These are phyloP conservation scores for Dasypus novemcinctus DNA, from an alignment of 2,113 vertebrate genomes.

Conservation along the genomic window DNA sequence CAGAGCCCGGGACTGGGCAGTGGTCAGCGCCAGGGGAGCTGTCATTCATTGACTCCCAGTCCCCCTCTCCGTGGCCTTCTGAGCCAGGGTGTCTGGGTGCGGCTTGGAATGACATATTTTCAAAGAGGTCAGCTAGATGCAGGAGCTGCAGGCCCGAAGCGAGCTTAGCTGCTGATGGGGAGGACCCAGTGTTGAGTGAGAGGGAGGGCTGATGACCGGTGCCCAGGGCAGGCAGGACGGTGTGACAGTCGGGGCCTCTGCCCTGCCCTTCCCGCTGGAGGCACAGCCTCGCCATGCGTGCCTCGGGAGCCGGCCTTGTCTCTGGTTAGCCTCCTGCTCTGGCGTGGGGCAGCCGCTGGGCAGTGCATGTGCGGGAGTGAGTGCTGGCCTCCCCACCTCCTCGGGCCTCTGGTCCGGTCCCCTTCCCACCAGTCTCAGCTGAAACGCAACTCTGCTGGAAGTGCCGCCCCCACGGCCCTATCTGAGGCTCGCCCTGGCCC, in stretches of 20 bases:
- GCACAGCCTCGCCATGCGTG: background rate
- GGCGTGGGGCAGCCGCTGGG: accelerated
- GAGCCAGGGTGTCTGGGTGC: background rate
- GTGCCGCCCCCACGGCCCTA: accelerated
- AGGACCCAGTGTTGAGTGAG: background rate
- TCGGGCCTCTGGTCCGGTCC: background rate
- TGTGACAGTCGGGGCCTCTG: no score
- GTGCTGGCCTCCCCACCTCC: background rate
- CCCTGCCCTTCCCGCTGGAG: background rate
- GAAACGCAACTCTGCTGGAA: background rate
- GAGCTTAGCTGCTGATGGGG: no score
- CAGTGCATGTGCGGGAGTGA: accelerated
- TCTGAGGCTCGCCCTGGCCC: background rate
- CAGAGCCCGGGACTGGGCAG: no score
- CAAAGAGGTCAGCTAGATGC: background rate
- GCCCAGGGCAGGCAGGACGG: background rate
- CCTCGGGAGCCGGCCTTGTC: background rate
- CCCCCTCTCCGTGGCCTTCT: background rate
- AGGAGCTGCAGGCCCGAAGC: background rate
- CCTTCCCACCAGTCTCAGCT: background rate
- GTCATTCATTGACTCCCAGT: background rate
- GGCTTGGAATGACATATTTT: background rate
- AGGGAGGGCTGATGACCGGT: accelerated
- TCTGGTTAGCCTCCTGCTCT: accelerated
- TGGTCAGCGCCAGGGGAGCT: no score